Base-by-base conservation (phyloP, 2,888 invertebrate species). In the Cantharis nigra region DNA sequence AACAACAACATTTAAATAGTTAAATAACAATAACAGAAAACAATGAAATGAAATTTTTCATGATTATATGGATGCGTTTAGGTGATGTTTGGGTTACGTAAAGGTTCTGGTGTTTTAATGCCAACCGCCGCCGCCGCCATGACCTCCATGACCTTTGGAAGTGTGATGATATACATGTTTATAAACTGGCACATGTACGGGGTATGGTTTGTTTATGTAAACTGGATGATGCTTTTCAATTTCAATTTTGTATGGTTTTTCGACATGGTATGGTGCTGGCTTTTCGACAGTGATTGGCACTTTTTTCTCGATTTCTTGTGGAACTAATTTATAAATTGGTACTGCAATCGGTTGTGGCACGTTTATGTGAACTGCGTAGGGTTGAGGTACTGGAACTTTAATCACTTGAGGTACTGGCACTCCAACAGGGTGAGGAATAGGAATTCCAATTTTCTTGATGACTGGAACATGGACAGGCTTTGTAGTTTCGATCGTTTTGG, bases 261-360 rank as follows among this genome's bases (percentile, higher is more conserved):
- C 93, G 2, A 94, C 91, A 82, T 93, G 93, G 83, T 94, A 93
- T 18, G 93, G 92, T 20, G 92, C 91, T 20, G 93, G 92, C 84
- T 93, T 94, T 85, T 94, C 94, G 4, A 94, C 93, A 2, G 93
- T 92, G 87, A 93, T 93, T 3, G 94, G 94, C 11, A 94, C 92
- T 81, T 92, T 93, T 83, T 93, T 93, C 83, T 94, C 94, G 74
- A 94, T 91, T 79, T 94, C 91, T 83, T 94, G 93, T 11, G 93
- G 93, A 7, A 94, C 93, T 84, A 92, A 90, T 89, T 94, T 94
- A 85, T 94, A 94, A 72, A 94, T 92, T 0, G 94, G 93, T 70
- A 94, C 91, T 79, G 93, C 92, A 71, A 94, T 92, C 81, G 93
- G 93, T 83, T 94, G 94, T 76, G 94, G 93, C 65, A 94, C 92